Conservation (phyloP, 2,888 invertebrate genomes). For the Eudasyphora cyanicolor region DNA sequence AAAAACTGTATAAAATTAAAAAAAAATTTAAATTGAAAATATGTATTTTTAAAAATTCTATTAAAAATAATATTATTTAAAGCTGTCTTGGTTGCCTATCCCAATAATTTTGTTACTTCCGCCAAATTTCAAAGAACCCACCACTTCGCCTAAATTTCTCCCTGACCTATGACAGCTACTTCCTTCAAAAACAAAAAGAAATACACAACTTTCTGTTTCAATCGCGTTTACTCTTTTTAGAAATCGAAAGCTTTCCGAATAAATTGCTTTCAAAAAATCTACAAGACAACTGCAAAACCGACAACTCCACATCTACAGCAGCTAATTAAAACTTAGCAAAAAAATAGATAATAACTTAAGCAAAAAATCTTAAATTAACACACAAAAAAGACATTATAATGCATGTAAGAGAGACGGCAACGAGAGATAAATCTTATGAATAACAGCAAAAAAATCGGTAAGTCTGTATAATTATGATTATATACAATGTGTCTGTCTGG, state of each 20-base stretch:
- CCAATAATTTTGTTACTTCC: too few relatives aligned
- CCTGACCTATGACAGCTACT: background rate
- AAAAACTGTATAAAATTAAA: too few relatives aligned
- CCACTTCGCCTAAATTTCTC: background rate
- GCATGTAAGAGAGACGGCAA: background rate
- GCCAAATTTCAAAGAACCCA: too few relatives aligned
- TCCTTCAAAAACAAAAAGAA: background rate
- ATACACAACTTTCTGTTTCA: slow-evolving; percentile 11
- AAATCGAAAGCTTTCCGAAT: slow-evolving; percentile 18
- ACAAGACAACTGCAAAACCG: background rate
- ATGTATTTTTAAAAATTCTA: too few relatives aligned
- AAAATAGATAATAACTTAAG: background rate
- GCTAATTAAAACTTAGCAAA: slow-evolving; percentile 18
- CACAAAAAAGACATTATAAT: slow-evolving; percentile 6
- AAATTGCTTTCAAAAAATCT: background rate
- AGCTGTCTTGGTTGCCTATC: too few relatives aligned
- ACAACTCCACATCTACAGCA: slow-evolving; percentile 1
- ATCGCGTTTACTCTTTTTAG: background rate
- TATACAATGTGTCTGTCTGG: background rate
- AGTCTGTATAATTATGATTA: slow-evolving; percentile 2
- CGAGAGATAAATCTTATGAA: slow-evolving; percentile 7
- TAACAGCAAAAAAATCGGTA: background rate
- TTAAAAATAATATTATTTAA: too few relatives aligned
- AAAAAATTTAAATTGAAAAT: too few relatives aligned
- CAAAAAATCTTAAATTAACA: slow-evolving; percentile 30